Conservation (phyloP, 1,140 invertebrate species). For the Hestina assimilis region DNA sequence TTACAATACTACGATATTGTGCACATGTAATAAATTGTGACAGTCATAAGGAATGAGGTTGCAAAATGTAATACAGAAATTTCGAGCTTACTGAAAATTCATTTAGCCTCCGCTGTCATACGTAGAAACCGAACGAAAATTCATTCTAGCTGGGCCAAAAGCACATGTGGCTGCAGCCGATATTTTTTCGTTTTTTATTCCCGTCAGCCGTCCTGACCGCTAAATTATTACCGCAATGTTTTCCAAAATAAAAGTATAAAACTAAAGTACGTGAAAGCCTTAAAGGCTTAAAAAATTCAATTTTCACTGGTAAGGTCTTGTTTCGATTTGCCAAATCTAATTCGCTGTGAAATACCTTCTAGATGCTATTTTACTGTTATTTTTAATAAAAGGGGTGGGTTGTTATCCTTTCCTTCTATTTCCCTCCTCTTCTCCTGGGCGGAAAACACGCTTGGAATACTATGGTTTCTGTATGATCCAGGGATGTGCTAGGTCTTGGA, state of each 20-base stretch:
- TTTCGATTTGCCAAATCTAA: slow-evolving; percentile 15
- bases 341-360: neutral
- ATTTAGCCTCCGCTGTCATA: slow-evolving; percentile 15
- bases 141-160: slow-evolving; percentile 22
- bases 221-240: slow-evolving; percentile 49
- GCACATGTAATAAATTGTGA: too few species aligned
- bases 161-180: slow-evolving; percentile 27
- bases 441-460: too few species aligned
- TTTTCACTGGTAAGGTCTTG: slow-evolving; percentile 27
- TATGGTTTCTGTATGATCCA: too few species aligned
- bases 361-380: neutral
- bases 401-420: too few species aligned
- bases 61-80: neutral
- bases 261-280: slow-evolving; percentile 33
- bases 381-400: neutral
- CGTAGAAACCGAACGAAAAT: slow-evolving; percentile 12
- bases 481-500: too few species aligned
- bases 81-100: neutral
- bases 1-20: too few species aligned
- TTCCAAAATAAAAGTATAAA: slow-evolving; percentile 40
- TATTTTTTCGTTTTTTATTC: slow-evolving; percentile 44
- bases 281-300: slow-evolving; percentile 48
- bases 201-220: slow-evolving; percentile 25
- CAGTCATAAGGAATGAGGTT: neutral
- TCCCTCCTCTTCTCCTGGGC: too few species aligned